Base-by-base conservation (phyloP, 2,888 invertebrate species). In the Labia minor region DNA sequence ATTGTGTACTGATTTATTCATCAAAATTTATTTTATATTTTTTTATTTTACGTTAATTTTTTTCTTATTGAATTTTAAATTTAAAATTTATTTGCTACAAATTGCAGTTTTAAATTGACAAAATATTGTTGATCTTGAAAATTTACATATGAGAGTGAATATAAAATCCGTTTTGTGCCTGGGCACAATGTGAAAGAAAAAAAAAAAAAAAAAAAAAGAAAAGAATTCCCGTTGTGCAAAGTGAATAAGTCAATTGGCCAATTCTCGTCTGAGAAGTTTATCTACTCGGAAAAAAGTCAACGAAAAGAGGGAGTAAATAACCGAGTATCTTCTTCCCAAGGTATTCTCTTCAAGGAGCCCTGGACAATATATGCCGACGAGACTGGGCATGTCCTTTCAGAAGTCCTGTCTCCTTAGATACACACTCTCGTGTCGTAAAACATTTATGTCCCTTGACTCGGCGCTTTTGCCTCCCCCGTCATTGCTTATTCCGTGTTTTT, bases 341-440 rank as follows among this genome's bases (percentile, higher is more conserved):
- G 49, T 49, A 14, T 49, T 14, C n/a, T 49, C n/a, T 26, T n/a
- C 49, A 49, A 49, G 49, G n/a, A 14, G 14, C 49, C 26, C 4
- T 10, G 49, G 49, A 49, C 49, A 49, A 49, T 49, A 49, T 49
- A 49, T 49, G 49, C 49, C 49, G 14, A 3, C 14, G 16, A 4
- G 3, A 16, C n/a, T 49, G 49, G 16, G 6, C 3, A 11, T 49
- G n/a, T 49, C 49, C 49, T 49, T 49, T 49, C 49, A 49, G n/a
- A n/a, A n/a, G n/a, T 16, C n/a, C 49, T 16, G 49, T 49, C 16
- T 26, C 8, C 26, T 11, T 49, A 49, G 14, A 11, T 49, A 49
- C 16, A 49, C 49, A 49, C 49, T 49, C 49, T 49, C 49, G 49
- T 49, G 49, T 49, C 49, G 49, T 49, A 49, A 49, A 49, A 49